Evolutionary conservation across 2,113 vertebrate genomes (phyloP).

Genomic region (Phaethon lepturus): DNA sequence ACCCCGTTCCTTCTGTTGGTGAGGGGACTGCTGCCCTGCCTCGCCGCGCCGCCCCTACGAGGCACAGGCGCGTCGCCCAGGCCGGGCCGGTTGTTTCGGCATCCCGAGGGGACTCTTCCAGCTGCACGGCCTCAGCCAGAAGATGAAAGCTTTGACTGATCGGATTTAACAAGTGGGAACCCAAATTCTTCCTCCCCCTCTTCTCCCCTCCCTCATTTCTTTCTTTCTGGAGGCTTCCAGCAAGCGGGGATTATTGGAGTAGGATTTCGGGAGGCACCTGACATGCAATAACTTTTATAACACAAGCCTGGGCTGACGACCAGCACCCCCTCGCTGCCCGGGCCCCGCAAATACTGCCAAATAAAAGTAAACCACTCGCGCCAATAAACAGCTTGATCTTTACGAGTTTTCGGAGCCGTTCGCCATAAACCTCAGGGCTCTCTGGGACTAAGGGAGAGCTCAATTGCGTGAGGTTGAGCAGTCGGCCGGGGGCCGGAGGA

Average conservation of each 20-base stretch:
- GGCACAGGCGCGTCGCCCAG: fast-evolving
- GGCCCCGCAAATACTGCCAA: neutral
- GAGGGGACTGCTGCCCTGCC: neutral
- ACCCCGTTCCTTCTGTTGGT: neutral
- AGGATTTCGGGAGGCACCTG: constrained; percentile 21
- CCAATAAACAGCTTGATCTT: neutral
- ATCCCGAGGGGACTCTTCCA: neutral
- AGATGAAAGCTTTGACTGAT: neutral
- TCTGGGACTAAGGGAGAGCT: neutral
- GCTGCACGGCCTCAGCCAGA: neutral
- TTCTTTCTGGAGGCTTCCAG: neutral
- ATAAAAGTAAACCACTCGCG: neutral
- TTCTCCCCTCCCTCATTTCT: neutral
- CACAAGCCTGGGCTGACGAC: neutral
- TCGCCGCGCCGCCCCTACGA: neutral
- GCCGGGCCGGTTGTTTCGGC: neutral
- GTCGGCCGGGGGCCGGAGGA: neutral
- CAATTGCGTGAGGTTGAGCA: neutral
- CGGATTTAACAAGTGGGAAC: neutral
- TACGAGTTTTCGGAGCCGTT: neutral
- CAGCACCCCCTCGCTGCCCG: neutral
- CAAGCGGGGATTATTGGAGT: neutral
- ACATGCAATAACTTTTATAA: neutral
- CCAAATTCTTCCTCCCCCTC: neutral
- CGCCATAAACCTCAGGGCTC: neutral